Evolutionary conservation across 2,797 vertebrate species (phyloP).

Genomic region (Mormyrus proboscirostris): DNA sequence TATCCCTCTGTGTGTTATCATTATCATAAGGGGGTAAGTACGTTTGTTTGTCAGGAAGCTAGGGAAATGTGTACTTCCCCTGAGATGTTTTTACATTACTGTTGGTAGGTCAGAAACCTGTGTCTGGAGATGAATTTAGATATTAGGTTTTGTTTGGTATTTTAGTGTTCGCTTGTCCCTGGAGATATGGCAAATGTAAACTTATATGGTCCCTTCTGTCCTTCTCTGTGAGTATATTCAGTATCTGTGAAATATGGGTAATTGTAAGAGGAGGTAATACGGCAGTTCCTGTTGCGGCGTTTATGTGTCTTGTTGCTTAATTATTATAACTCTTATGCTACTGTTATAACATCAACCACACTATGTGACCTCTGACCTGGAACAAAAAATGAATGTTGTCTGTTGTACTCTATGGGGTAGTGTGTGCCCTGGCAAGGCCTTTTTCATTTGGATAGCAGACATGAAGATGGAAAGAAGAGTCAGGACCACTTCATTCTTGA

Average conservation of each 20-base stretch:
- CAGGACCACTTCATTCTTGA: neutral
- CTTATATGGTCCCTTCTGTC: neutral
- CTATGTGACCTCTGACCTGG: neutral
- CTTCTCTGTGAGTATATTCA: neutral
- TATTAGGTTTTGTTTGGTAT: neutral
- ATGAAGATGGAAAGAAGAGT: neutral
- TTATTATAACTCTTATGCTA: neutral
- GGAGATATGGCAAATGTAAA: neutral
- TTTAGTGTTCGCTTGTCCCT: neutral
- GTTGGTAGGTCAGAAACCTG: neutral
- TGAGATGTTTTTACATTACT: neutral
- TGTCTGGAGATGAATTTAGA: neutral
- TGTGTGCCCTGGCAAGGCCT: neutral
- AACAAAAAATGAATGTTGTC: neutral
- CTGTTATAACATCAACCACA: neutral
- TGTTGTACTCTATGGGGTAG: neutral
- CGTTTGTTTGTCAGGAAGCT: neutral
- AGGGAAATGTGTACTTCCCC: neutral
- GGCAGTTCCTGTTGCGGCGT: neutral
- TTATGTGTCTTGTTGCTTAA: neutral
- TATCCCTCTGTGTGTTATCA: neutral
- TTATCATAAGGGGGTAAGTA: neutral
- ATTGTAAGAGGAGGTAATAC: neutral
- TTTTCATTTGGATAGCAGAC: neutral
- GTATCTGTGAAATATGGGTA: neutral